These are phyloP conservation scores for Drosophila suzukii DNA, from an alignment of 1,140 invertebrate genomes.

Conservation along the genomic window DNA sequence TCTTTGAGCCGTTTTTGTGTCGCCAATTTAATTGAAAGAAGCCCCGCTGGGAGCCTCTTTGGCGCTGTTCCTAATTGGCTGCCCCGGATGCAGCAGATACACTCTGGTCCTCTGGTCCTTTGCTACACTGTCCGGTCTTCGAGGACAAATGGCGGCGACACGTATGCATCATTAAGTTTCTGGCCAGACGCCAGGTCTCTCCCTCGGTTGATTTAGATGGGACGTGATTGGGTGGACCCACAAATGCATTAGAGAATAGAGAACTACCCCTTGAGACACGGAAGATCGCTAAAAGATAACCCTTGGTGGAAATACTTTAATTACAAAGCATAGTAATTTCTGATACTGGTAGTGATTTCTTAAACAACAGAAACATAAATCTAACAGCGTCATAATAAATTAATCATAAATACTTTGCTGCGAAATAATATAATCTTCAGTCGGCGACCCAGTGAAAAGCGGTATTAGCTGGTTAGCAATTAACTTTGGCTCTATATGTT, in stretches of 20 bases:
- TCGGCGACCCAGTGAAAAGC: neutral
- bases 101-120: constrained; percentile 30
- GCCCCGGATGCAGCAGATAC: constrained; percentile 32
- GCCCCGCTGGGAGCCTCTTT: constrained; percentile 49
- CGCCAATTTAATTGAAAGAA: constrained; percentile 52
- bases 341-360: no score
- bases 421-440: no score
- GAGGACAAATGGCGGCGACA: constrained; percentile 60
- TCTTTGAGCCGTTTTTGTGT: constrained; percentile 31
- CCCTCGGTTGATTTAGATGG: constrained; percentile 6
- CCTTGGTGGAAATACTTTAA: neutral
- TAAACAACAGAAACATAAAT: neutral
- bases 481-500: no score
- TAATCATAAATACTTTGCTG: neutral
- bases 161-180: constrained; percentile 71
- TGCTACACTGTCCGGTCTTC: constrained; percentile 36
- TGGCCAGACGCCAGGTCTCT: constrained; percentile 56
- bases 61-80: constrained; percentile 72
- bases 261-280: neutral
- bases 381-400: neutral
- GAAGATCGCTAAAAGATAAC: no score
- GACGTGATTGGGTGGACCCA: constrained; percentile 7
- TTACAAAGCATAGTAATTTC: no score
- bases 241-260: neutral
- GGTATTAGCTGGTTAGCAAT: neutral